phyloP scores from a whole-genome alignment of 92 coral and sea anemone genomes.

The Hydrozoanthus gracilis region DNA sequence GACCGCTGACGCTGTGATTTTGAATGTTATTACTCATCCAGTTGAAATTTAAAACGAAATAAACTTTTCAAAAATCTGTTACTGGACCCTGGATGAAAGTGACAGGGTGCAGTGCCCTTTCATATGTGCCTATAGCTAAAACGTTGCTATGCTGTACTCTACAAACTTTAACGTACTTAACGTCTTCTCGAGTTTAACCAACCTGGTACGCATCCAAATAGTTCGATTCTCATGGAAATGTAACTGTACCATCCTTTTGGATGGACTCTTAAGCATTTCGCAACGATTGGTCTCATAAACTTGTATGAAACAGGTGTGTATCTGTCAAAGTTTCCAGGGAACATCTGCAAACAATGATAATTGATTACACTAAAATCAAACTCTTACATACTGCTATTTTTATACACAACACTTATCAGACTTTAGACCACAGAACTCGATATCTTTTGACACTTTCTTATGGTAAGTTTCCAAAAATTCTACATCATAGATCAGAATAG shows the following conservation, averaged over 20 bases:
- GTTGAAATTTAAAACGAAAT: no score
- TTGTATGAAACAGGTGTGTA: slow-evolving; percentile 43
- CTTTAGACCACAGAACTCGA: no score
- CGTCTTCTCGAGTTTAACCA: not conserved
- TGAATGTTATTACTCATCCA: no score
- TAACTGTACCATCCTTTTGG: slow-evolving; percentile 44
- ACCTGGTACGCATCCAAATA: slow-evolving; percentile 45
- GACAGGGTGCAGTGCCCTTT: no score
- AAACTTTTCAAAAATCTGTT: no score
- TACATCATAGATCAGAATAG: no score
- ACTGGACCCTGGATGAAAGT: no score
- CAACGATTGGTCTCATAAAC: slow-evolving; percentile 33
- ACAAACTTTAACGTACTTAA: not conserved
- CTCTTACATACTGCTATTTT: not conserved
- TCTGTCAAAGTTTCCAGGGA: slow-evolving; percentile 31
- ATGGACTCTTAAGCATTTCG: slow-evolving; percentile 25
- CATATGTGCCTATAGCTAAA: no score
- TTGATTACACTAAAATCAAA: not conserved
- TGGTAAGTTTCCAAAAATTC: no score
- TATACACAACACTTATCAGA: not conserved
- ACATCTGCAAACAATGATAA: slow-evolving; percentile 1
- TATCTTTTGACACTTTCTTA: no score
- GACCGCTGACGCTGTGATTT: no score
- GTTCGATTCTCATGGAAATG: slow-evolving; percentile 29
- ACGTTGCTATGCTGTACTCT: no score